Evolutionary conservation across 2,113 vertebrate genomes (phyloP).

Genomic region (Epinephelus lanceolatus): DNA sequence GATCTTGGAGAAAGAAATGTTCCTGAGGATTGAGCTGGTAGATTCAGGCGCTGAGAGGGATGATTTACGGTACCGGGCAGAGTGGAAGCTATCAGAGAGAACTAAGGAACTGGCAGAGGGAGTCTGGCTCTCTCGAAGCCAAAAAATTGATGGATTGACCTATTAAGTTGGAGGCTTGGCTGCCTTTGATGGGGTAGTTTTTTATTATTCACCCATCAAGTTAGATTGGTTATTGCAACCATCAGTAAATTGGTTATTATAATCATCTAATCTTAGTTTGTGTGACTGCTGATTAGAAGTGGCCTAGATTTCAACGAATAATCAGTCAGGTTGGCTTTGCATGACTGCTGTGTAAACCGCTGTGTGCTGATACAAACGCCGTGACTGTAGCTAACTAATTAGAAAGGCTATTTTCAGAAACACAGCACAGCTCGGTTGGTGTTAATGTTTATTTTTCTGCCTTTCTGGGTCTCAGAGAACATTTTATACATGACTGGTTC

Average conservation of each 20-base stretch:
- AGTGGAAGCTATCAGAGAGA: constrained; percentile 80
- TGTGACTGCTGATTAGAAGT: constrained; percentile 54
- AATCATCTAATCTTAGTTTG: constrained; percentile 35
- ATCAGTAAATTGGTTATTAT: constrained; percentile 13
- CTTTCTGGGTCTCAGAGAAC: constrained; percentile 49
- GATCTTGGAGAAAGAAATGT: constrained; percentile 74
- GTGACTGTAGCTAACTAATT: constrained; percentile 56
- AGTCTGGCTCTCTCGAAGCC: constrained; percentile 72
- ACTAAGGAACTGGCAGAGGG: constrained; percentile 75
- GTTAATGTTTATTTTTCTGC: constrained; percentile 58
- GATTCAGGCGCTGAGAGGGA: constrained; percentile 62
- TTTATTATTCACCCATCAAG: constrained; percentile 23
- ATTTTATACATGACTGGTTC: constrained; percentile 63
- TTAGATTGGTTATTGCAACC: constrained; percentile 8
- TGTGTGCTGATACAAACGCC: constrained; percentile 33
- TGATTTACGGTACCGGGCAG: constrained; percentile 73
- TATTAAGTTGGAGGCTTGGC: constrained; percentile 27
- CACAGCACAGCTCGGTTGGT: constrained; percentile 27
- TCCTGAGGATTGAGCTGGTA: constrained; percentile 76
- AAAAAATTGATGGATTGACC: constrained; percentile 49
- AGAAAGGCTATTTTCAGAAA: constrained; percentile 65
- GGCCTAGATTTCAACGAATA: constrained; percentile 49
- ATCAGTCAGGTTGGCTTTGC: constrained; percentile 47
- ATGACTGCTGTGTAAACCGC: constrained; percentile 35
- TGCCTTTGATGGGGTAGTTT: constrained; percentile 31